phyloP scores from a whole-genome alignment of 2,113 vertebrate genomes.

The Dicentrarchus labrax region DNA sequence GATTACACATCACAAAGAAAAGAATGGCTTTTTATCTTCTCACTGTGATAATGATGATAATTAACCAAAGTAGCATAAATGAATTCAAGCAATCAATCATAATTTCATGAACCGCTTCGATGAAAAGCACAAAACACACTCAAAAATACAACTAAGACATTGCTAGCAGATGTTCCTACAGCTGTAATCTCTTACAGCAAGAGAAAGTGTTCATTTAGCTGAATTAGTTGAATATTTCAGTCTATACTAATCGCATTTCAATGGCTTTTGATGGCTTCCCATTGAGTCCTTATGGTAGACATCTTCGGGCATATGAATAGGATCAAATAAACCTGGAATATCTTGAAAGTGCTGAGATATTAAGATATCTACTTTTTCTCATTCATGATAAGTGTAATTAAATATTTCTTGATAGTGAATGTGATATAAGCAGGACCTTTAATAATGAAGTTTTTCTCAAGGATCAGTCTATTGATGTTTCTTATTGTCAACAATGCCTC shows the following conservation, averaged over 20 bases:
- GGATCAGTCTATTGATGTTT: not conserved
- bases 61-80: conserved; percentile 71
- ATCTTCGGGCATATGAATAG: conserved; percentile 20
- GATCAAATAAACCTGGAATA: conserved; percentile 26
- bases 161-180: conserved; percentile 78
- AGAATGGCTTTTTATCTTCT: conserved; percentile 59
- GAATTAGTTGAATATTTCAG: conserved; percentile 73
- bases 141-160: conserved; percentile 68
- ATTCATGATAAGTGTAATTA: not conserved
- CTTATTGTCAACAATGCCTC: not conserved
- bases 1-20: conserved; percentile 47
- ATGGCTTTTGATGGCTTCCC: conserved; percentile 54
- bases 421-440: not conserved
- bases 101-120: conserved; percentile 61
- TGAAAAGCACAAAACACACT: conserved; percentile 72
- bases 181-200: conserved; percentile 72
- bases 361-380: not conserved
- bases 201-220: conserved; percentile 70
- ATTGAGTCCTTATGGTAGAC: conserved; percentile 38
- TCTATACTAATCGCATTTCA: conserved; percentile 62
- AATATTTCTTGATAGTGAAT: not conserved
- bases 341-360: conserved; percentile 8
- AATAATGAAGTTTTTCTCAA: not conserved
- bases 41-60: conserved; percentile 69
- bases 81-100: conserved; percentile 78